These are phyloP conservation scores for Linnaemya vulpina DNA, from an alignment of 2,888 invertebrate genomes.

Conservation along the genomic window DNA sequence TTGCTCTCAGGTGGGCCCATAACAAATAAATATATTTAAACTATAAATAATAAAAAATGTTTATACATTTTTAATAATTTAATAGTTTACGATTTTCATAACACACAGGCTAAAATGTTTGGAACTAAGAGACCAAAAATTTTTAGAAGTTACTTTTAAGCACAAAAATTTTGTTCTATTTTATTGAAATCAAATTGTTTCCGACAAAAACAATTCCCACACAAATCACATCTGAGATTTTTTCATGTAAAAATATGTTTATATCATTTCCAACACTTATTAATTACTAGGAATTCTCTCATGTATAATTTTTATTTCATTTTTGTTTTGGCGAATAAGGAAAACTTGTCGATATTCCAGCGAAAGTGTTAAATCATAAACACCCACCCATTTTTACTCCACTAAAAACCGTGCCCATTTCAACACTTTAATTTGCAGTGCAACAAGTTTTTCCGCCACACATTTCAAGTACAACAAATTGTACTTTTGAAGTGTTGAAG, in stretches of 20 bases:
- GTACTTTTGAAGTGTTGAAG: conserved; percentile 50
- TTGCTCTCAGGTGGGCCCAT: no score
- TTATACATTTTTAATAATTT: no score
- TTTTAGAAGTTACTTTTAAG: no score
- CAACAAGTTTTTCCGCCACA: conserved; percentile 55
- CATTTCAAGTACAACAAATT: conserved; percentile 65
- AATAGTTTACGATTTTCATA: no score
- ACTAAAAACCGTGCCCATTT: conserved; percentile 69
- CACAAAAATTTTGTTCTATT: no score
- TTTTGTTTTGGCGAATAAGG: conserved; percentile 33
- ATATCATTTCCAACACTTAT: background rate
- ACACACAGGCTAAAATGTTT: no score
- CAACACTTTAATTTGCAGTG: conserved; percentile 60
- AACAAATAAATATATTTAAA: no score
- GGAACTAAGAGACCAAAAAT: no score
- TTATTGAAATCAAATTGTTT: no score
- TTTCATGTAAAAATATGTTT: background rate
- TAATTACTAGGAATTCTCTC: conserved; percentile 20
- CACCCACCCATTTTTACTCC: conserved; percentile 66
- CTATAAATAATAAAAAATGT: no score
- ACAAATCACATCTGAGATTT: conserved; percentile 40
- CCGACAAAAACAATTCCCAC: no score
- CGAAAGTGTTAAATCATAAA: conserved; percentile 71
- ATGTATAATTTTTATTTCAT: background rate
- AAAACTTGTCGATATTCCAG: conserved; percentile 70